Conservation (phyloP, 2,888 invertebrate species). For the Linnaemya vulpina region DNA sequence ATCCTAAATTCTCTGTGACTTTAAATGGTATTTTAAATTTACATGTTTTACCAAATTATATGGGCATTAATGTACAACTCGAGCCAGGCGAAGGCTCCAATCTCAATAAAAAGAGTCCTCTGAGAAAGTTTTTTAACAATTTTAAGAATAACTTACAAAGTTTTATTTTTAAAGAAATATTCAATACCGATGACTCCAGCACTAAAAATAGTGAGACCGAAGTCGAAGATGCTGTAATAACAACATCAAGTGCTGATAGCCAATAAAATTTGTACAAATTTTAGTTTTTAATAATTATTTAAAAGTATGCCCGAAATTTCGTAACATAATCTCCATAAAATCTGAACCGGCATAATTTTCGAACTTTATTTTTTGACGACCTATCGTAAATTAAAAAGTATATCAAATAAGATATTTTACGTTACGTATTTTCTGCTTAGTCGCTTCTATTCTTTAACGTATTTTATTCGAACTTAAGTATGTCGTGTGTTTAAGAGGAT, state of each 20-base stretch:
- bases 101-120: conserved; percentile 76
- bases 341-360: too few relatives aligned
- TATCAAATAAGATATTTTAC: too few relatives aligned
- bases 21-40: conserved; percentile 75
- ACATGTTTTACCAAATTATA: conserved; percentile 71
- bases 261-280: neutral
- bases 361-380: too few relatives aligned
- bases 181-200: neutral
- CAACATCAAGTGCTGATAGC: neutral
- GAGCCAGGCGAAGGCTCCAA: conserved; percentile 66
- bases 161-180: conserved; percentile 76
- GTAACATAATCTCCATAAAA: too few relatives aligned
- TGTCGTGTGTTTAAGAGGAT: too few relatives aligned
- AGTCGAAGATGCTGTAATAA: neutral
- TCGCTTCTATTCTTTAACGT: too few relatives aligned
- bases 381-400: too few relatives aligned
- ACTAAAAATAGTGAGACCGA: neutral
- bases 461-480: too few relatives aligned
- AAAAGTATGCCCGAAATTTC: too few relatives aligned
- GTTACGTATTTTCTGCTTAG: too few relatives aligned
- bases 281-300: neutral
- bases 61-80: conserved; percentile 74
- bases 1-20: conserved; percentile 74
- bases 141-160: conserved; percentile 77
- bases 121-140: conserved; percentile 78